These are phyloP conservation scores for Arenaria interpres DNA, from an alignment of 2,113 vertebrate genomes.

Conservation along the genomic window DNA sequence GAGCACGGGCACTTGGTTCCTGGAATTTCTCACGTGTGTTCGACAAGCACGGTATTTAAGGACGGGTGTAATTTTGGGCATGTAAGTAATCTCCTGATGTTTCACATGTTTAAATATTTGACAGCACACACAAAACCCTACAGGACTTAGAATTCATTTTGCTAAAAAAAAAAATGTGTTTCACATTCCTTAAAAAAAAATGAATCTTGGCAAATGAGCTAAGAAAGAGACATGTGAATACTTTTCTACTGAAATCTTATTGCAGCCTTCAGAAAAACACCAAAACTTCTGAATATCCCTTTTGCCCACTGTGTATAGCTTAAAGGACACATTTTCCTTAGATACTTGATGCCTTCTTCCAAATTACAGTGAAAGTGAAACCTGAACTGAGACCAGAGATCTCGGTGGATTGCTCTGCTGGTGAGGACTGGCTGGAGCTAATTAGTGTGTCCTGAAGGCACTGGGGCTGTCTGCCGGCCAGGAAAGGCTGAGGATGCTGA, in stretches of 20 bases:
- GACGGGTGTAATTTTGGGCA: not conserved
- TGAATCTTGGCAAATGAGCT: not conserved
- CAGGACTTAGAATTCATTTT: not conserved
- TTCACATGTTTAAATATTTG: not conserved
- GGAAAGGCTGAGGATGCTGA: not conserved
- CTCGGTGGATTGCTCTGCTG: not conserved
- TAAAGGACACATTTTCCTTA: not conserved
- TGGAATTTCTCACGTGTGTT: rapidly evolving
- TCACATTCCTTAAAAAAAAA: not conserved
- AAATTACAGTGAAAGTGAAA: not conserved
- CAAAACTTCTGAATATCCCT: not conserved
- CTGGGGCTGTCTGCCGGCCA: not conserved
- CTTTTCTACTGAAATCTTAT: not conserved
- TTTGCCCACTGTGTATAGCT: not conserved
- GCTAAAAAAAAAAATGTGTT: not conserved
- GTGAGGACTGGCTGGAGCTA: not conserved
- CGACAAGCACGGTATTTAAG: not conserved
- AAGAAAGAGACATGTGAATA: not conserved
- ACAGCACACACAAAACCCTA: rapidly evolving
- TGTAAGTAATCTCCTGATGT: not conserved
- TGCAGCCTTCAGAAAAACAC: not conserved
- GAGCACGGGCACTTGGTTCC: not conserved
- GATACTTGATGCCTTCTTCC: not conserved
- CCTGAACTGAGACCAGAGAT: not conserved
- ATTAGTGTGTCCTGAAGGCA: not conserved